Evolutionary conservation across 2,888 invertebrate species (phyloP).

Genomic region (Athalia circularis): DNA sequence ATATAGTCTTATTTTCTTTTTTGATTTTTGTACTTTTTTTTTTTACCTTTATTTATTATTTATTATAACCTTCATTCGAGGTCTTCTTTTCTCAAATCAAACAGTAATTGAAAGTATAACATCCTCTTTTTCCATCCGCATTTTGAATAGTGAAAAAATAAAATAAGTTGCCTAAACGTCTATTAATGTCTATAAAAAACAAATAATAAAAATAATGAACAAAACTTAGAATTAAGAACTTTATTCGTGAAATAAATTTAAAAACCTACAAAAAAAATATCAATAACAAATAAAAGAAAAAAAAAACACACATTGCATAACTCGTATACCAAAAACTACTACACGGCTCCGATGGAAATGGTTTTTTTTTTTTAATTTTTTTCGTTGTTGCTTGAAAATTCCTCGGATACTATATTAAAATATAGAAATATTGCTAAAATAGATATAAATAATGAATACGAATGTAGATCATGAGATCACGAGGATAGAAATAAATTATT

Average conservation of each 20-base stretch:
- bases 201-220: too few species aligned
- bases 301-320: slow-evolving; percentile 29
- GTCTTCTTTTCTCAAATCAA: slow-evolving; percentile 7
- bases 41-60: neutral
- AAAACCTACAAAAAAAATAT: neutral
- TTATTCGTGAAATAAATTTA: neutral
- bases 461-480: neutral
- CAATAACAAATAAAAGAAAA: neutral
- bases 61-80: neutral
- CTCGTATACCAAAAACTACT: slow-evolving; percentile 39
- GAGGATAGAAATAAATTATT: slow-evolving; percentile 17
- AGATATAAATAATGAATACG: neutral
- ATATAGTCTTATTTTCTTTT: too few species aligned
- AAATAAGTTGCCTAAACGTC: slow-evolving; percentile 13
- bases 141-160: slow-evolving; percentile 3
- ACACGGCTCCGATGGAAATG: slow-evolving; percentile 10
- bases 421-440: slow-evolving; percentile 18
- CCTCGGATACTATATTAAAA: slow-evolving; percentile 26
- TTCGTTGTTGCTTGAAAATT: neutral
- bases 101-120: slow-evolving; percentile 36
- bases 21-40: neutral
- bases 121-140: slow-evolving; percentile 39
- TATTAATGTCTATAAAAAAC: slow-evolving; percentile 3
- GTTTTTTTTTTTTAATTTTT: slow-evolving; percentile 12
- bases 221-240: too few species aligned